These are phyloP conservation scores for Pseudolycoriella hygida DNA, from an alignment of 2,888 invertebrate genomes.

Conservation along the genomic window DNA sequence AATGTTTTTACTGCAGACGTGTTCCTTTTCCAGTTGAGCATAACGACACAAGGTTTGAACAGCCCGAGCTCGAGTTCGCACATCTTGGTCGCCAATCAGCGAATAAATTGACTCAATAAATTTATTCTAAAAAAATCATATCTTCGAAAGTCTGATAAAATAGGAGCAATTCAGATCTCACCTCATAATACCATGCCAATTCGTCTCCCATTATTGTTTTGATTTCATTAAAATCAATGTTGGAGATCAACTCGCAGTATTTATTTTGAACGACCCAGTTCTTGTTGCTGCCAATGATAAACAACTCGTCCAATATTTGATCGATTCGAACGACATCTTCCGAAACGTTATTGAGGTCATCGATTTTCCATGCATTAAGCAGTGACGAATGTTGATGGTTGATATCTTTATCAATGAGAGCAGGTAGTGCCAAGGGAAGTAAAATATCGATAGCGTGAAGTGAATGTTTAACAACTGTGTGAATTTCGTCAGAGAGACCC, in stretches of 20 bases:
- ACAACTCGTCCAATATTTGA: constrained; percentile 13
- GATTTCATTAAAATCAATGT: constrained; percentile 26
- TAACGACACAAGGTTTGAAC: neutral
- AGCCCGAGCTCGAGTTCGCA: constrained; percentile 25
- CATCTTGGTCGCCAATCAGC: constrained; percentile 28
- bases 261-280: constrained; percentile 32
- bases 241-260: constrained; percentile 30
- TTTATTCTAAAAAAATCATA: constrained; percentile 2
- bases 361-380: neutral
- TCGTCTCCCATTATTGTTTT: constrained; percentile 21
- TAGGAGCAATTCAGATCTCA: too few species aligned
- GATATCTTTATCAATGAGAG: neutral
- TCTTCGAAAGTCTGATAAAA: constrained; percentile 1
- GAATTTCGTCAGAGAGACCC: constrained; percentile 29
- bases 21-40: neutral
- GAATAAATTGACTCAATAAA: constrained; percentile 21
- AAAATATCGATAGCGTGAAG: constrained; percentile 28
- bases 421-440: constrained; percentile 19
- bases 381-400: neutral
- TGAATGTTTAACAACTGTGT: constrained; percentile 30
- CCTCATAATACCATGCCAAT: constrained; percentile 26
- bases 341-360: neutral
- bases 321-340: neutral
- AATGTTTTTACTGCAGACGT: too few species aligned
- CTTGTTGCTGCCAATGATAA: constrained; percentile 29